Base-by-base conservation (phyloP, 2,113 vertebrate species). In the Ellobius talpinus region DNA sequence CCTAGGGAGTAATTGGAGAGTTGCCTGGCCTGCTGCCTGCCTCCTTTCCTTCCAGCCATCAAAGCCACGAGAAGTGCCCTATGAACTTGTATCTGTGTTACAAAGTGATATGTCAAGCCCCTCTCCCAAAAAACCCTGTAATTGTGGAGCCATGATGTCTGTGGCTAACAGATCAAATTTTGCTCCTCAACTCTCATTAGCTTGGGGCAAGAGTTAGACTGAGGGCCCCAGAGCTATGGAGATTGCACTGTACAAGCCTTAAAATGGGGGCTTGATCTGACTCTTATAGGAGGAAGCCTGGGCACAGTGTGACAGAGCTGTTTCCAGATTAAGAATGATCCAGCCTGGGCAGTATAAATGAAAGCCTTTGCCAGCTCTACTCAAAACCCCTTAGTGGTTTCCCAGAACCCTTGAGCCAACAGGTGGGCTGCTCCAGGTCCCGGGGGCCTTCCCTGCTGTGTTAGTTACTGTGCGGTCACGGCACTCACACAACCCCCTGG, bases 41-140 rank as follows among this genome's bases (percentile, higher is more conserved):
- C 68, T 77, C 39, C 10, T 91, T 93, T 89, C 87, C 66, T 96
- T 65, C 66, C 63, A 97, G 66, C 21, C 76, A 10, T 52, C 90
- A 84, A 29, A 84, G 81, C 50, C 42, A 24, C 55, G 5, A 87
- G 26, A 92, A 93, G 55, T 23, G 70, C 87, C 74, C 72, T 85
- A 93, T 58, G 19, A 89, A 58, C 11, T n/a, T 66, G 68, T 36
- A 77, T 82, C 88, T 91, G 45, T 73, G 29, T 88, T 89, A 73
- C 16, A 7, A 39, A 93, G 65, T 93, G 47, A 55, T 52, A 12
- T 68, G 31, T 84, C 76, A 89, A 97, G 47, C 21, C 24, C 58
- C 14, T 47, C 6, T 29, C 13, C 39, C 39, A 39, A 72, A 74
- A 66, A 55, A 77, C 4, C 31, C 12, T 26, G 14, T 61, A 73